Conservation (phyloP, 2,113 vertebrate species). For the Thalassarche chlororhynchos region DNA sequence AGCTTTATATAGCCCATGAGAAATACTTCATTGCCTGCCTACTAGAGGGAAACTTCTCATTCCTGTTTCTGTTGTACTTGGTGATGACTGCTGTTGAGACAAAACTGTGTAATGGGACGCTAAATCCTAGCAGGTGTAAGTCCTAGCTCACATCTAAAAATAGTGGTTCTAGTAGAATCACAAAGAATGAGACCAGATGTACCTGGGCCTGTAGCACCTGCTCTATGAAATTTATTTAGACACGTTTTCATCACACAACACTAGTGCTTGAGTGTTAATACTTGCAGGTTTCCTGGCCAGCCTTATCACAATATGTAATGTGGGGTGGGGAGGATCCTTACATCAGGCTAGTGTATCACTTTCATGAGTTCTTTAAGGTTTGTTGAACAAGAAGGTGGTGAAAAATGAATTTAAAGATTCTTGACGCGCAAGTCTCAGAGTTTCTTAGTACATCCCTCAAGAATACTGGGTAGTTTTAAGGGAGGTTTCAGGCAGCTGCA, state of each 20-base stretch:
- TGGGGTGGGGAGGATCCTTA: neutral
- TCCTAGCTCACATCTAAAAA: neutral
- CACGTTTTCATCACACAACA: accelerated
- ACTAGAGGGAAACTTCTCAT: neutral
- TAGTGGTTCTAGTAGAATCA: neutral
- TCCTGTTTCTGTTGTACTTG: neutral
- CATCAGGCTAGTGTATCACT: neutral
- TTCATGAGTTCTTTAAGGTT: accelerated
- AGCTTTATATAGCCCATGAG: neutral
- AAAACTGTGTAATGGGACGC: neutral
- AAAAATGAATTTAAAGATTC: neutral
- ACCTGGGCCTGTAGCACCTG: neutral
- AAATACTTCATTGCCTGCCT: neutral
- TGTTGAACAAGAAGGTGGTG: neutral
- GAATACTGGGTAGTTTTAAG: neutral
- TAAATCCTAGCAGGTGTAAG: neutral
- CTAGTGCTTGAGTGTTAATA: accelerated
- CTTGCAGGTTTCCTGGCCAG: neutral
- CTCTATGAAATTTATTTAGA: neutral
- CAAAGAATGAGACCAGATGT: accelerated
- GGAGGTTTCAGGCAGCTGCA: neutral
- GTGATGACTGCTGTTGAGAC: neutral
- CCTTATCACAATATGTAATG: accelerated
- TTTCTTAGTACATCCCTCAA: neutral
- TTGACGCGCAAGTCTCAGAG: neutral